Percentiles rank a stretch among this genome's conserved stretches.
These are phyloP conservation scores for Heliconius melpomene DNA, from an alignment of 1,140 invertebrate species.

Conservation along the genomic window DNA sequence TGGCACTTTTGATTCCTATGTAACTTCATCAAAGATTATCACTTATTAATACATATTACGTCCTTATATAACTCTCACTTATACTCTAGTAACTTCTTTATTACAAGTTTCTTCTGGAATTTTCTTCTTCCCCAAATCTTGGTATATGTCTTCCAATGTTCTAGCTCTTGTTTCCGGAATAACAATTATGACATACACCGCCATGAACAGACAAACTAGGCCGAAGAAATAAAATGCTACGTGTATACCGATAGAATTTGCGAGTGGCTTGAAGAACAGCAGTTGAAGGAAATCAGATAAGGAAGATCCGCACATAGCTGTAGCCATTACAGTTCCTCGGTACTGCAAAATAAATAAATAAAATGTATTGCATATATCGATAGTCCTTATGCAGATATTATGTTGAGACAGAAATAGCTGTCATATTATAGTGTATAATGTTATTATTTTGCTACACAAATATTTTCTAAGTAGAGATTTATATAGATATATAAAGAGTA, in stretches of 20 bases:
- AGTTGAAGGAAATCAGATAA: conserved; percentile 59
- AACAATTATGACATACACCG: conserved; percentile 54
- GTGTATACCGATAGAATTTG: conserved; percentile 56
- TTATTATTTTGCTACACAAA: too few relatives aligned
- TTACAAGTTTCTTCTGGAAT: background rate
- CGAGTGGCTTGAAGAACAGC: conserved; percentile 65
- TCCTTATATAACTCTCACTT: background rate
- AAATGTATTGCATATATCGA: too few relatives aligned
- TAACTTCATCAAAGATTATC: background rate
- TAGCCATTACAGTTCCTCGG: conserved; percentile 64
- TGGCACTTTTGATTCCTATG: too few relatives aligned
- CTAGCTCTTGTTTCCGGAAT: conserved; percentile 66
- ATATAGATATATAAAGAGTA: too few relatives aligned
- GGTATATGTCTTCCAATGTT: conserved; percentile 61
- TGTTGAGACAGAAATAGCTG: too few relatives aligned
- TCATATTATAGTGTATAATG: too few relatives aligned
- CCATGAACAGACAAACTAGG: conserved; percentile 51
- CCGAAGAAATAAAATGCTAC: conserved; percentile 69
- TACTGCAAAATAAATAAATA: conserved; percentile 52
- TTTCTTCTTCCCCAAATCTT: conserved; percentile 42
- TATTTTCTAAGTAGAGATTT: too few relatives aligned
- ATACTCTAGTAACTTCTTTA: background rate
- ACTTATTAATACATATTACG: background rate
- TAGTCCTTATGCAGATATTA: too few relatives aligned
- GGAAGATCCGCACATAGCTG: conserved; percentile 57